These are phyloP conservation scores for Brevimyrus niger DNA, from an alignment of 2,113 vertebrate genomes.

Conservation along the genomic window DNA sequence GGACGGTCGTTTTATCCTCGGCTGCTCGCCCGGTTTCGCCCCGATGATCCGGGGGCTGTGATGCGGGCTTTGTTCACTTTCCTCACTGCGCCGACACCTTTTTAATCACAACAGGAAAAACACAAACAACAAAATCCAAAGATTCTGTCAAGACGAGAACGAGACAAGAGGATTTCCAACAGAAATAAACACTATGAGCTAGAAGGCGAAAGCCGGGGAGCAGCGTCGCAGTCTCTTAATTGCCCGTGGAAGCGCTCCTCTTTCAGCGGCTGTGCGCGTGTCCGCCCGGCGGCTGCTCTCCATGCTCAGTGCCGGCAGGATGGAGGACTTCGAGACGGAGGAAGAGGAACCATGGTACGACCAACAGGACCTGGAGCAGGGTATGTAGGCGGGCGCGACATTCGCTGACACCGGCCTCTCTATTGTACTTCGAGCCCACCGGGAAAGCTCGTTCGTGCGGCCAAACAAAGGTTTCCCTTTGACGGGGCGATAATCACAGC, in stretches of 20 bases:
- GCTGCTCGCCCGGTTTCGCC: neutral
- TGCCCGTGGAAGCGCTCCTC: neutral
- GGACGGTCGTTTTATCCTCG: neutral
- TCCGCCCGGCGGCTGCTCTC: neutral
- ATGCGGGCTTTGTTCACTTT: conserved; percentile 11
- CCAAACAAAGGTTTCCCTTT: neutral
- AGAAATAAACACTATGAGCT: neutral
- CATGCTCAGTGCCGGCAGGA: conserved; percentile 73
- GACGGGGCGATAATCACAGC: neutral
- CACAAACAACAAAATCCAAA: neutral
- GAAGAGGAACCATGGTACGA: conserved; percentile 97
- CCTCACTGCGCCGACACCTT: neutral
- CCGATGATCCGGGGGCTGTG: neutral
- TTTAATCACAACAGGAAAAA: neutral
- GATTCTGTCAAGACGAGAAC: neutral
- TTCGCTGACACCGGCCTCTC: neutral
- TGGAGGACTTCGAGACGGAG: conserved; percentile 92
- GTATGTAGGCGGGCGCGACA: conserved; percentile 50
- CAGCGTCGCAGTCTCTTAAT: neutral
- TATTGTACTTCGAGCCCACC: neutral
- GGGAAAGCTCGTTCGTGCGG: neutral
- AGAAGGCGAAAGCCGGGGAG: neutral
- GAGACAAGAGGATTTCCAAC: neutral
- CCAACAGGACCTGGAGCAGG: conserved; percentile 92
- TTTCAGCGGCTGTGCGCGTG: neutral